Evolutionary conservation across 2,797 vertebrate genomes (phyloP).

Genomic region (Nothura maculosa): DNA sequence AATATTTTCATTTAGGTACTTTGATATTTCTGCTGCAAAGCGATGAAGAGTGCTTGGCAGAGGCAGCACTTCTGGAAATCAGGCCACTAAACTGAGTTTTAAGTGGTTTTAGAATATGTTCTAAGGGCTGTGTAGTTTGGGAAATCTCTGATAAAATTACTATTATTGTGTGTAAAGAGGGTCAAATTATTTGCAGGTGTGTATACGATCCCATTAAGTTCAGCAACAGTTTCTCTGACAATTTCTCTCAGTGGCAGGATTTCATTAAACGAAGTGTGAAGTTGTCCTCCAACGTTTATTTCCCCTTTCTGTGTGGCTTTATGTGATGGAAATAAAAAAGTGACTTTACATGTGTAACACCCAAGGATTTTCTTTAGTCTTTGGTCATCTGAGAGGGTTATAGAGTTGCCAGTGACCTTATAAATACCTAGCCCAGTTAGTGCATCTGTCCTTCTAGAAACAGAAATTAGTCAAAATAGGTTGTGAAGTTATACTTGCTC

Average conservation of each 20-base stretch:
- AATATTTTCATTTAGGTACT: conserved; percentile 39
- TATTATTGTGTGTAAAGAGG: neutral
- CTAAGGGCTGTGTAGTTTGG: neutral
- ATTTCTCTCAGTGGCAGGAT: neutral
- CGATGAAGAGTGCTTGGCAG: neutral
- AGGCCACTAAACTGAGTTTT: neutral
- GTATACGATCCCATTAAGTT: neutral
- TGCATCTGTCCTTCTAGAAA: neutral
- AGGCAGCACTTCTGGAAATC: neutral
- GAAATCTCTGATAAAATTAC: conserved; percentile 17
- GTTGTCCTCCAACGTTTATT: conserved; percentile 7
- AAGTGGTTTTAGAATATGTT: neutral
- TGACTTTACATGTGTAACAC: neutral
- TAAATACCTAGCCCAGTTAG: neutral
- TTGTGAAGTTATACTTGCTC: neutral
- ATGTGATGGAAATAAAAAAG: neutral
- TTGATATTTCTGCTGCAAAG: conserved; percentile 17
- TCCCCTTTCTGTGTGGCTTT: neutral
- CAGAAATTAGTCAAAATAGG: neutral
- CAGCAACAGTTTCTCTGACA: neutral
- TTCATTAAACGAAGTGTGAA: neutral
- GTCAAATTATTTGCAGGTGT: neutral
- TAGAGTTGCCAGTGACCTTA: neutral
- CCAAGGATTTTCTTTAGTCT: neutral
- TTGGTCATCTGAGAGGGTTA: neutral